Evolutionary conservation across 1,140 invertebrate genomes (phyloP).

Genomic region (Druon quercuslanigerum): DNA sequence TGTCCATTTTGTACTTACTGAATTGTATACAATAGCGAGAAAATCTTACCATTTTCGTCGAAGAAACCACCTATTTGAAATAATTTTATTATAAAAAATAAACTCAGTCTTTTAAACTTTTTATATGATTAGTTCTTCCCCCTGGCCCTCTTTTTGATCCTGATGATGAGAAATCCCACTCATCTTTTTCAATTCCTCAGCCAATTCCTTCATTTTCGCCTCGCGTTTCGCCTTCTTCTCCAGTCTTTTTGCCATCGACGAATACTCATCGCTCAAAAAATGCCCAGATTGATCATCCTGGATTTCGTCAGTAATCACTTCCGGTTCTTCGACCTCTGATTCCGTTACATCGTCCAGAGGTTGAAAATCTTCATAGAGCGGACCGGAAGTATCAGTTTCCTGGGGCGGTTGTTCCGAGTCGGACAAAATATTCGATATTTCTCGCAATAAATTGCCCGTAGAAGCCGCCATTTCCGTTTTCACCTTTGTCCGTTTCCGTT

Average conservation of each 20-base stretch:
- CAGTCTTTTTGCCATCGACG: constrained; percentile 11
- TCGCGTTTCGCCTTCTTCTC: constrained; percentile 48
- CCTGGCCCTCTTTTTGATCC: background rate
- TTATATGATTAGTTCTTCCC: constrained; percentile 9
- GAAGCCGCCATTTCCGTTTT: background rate
- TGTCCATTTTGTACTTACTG: background rate
- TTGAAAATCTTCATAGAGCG: background rate
- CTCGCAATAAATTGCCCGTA: background rate
- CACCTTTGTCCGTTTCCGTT: constrained; percentile 19
- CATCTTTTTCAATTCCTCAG: constrained; percentile 47
- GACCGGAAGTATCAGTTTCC: background rate
- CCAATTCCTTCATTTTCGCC: constrained; percentile 57
- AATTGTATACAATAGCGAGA: constrained; percentile 3
- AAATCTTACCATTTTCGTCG: background rate
- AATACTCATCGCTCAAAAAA: background rate
- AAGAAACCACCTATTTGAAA: background rate
- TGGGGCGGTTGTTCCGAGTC: too few relatives aligned
- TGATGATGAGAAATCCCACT: constrained; percentile 25
- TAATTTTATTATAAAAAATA: constrained; percentile 3
- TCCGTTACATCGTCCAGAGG: background rate
- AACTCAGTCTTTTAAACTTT: constrained; percentile 6
- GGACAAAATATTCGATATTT: background rate
- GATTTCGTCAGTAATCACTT: constrained; percentile 32
- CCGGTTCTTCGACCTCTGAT: constrained; percentile 35
- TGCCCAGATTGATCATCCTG: background rate